Evolutionary conservation across 1,140 invertebrate species (phyloP).

Genomic region (Pomacea maculata): DNA sequence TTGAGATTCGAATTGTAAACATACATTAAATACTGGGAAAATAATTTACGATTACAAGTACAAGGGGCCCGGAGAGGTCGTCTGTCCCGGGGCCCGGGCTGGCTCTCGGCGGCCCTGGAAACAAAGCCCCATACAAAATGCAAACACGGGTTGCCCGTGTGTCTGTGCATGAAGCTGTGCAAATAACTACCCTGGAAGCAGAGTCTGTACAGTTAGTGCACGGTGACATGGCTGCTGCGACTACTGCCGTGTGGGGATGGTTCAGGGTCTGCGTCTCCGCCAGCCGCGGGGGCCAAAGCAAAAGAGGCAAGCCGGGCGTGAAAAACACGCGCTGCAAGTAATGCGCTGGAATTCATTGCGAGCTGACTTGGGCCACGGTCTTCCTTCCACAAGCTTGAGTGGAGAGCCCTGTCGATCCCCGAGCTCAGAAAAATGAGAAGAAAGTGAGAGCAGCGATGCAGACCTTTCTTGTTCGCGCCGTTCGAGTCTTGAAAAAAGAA

Average conservation of each 20-base stretch:
- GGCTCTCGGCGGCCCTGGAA: no score
- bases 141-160: neutral
- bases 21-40: no score
- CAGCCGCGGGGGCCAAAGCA: no score
- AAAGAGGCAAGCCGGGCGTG: neutral
- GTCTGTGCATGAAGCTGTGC: neutral
- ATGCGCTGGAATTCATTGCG: conserved; percentile 10
- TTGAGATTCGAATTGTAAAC: no score
- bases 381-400: neutral
- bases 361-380: neutral
- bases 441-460: conserved; percentile 1
- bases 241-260: no score
- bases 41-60: no score
- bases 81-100: no score
- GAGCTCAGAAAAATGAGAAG: neutral
- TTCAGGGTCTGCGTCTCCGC: no score
- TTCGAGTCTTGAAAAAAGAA: neutral
- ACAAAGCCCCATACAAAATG: neutral
- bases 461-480: neutral
- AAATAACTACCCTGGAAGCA: neutral
- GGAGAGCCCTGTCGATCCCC: neutral
- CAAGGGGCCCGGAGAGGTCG: no score
- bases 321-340: neutral
- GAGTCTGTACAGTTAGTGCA: no score
- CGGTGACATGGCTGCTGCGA: no score